Evolutionary conservation across 2,888 invertebrate genomes (phyloP).

Genomic region (Pristionchus entomophagus): DNA sequence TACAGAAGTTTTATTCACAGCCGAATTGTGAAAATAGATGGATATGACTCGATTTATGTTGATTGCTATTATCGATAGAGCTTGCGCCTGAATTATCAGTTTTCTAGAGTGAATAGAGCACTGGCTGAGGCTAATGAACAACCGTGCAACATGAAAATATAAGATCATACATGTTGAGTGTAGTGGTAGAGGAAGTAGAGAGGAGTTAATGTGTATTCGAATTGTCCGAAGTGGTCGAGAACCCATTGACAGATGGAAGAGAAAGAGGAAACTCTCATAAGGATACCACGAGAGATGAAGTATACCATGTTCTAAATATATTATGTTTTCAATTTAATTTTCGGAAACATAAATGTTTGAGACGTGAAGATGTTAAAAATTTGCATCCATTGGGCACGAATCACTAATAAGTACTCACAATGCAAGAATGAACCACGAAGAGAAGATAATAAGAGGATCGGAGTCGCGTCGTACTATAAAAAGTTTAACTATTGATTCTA

Average conservation of each 20-base stretch:
- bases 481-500: too few species aligned
- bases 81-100: conserved; percentile 24
- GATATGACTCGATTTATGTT: conserved; percentile 37
- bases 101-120: not conserved
- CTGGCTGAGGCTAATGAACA: too few species aligned
- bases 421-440: conserved; percentile 41
- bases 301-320: conserved; percentile 35
- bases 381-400: too few species aligned
- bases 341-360: not conserved
- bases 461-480: not conserved
- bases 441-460: conserved; percentile 32
- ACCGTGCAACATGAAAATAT: not conserved
- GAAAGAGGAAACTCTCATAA: conserved; percentile 29
- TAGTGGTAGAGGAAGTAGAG: conserved; percentile 44
- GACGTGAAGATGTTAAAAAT: too few species aligned
- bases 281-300: conserved; percentile 20
- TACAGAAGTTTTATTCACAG: too few species aligned
- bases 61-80: conserved; percentile 38
- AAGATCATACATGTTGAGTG: conserved; percentile 1
- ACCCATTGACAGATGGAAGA: conserved; percentile 37
- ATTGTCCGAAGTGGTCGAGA: conserved; percentile 2
- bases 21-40: not conserved
- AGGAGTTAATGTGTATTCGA: not conserved
- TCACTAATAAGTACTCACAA: conserved; percentile 1
- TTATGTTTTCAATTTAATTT: not conserved